Evolutionary conservation across 1,140 invertebrate genomes (phyloP), one percentile per base, ranked within the genome.

Genomic region (Mizuhopecten yessoensis): DNA sequence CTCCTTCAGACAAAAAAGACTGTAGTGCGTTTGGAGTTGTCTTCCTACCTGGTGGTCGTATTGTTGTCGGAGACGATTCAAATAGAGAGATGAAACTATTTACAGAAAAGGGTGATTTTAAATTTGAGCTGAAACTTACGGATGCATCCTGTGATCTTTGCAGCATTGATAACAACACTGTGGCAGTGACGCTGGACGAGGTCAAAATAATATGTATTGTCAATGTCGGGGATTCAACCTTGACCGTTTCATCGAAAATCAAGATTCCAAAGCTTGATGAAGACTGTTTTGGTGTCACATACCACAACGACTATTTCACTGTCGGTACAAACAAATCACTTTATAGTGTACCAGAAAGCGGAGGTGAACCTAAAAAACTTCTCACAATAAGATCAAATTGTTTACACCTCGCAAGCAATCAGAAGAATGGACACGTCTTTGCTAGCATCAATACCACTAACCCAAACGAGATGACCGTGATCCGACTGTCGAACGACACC

Each of bases 21-120:
- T 75, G 57, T 75, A 0, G 1, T 11, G 15, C 17, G 23, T 75
- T 29, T 0, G 23, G 57, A n/a, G 17, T 75, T 29, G 57, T 75
- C 29, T 9, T 75, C n/a, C 9, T 75, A 0, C 29, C 57, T n/a
- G 57, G 57, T 75, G 57, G 57, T 0, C 57, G 57, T 75, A 75
- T 75, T 75, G 57, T 75, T 29, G 57, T 75, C n/a, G 57, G 23
- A 75, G 57, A 75, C 57, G 29, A 29, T 2, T 5, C 5, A 75
- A 75, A 75, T 75, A n/a, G n/a, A n/a, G 29, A 75, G n/a, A 9
- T 75, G 57, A 75, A 75, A 75, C 11, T 75, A 75, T 75, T 75
- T 75, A 75, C 57, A 9, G 57, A 75, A 75, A 29, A n/a, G 23
- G 57, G 57, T 75, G 57, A 75, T 75, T 75, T 75, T 75, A n/a